phyloP scores from a whole-genome alignment of 2,113 vertebrate genomes.

The Pycnonotus jocosus region DNA sequence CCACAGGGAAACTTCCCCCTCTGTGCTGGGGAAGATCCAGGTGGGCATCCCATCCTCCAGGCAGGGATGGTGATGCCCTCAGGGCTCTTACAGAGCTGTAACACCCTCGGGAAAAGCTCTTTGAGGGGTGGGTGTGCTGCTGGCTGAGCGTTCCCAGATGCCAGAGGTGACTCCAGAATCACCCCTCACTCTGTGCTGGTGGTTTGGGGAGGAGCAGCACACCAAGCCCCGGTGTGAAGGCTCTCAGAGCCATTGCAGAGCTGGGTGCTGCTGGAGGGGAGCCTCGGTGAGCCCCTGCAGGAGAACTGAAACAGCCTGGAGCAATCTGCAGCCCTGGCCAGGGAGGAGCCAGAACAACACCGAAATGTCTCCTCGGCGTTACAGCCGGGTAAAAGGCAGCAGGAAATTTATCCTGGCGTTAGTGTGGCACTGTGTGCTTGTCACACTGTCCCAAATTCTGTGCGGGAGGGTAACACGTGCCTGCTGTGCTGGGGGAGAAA shows the following conservation, averaged over 20 bases:
- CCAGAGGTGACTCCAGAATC: not conserved
- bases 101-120: not conserved
- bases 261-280: not conserved
- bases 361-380: not conserved
- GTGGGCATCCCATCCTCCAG: not conserved
- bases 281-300: not conserved
- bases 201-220: not conserved
- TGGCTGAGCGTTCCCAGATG: fast-evolving
- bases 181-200: not conserved
- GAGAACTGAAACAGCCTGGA: not conserved
- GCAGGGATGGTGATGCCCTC: not conserved
- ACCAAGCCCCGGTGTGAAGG: not conserved
- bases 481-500: not conserved
- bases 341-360: not conserved
- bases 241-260: not conserved
- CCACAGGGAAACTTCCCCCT: fast-evolving
- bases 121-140: not conserved
- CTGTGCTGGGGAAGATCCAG: fast-evolving
- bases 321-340: not conserved
- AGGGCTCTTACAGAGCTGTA: not conserved
- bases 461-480: not conserved
- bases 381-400: not conserved
- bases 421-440: not conserved
- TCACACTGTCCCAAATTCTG: fast-evolving
- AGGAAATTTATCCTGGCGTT: not conserved